Percentiles rank a stretch among this genome's conserved stretches.
These are phyloP conservation scores for Panzeria rudis DNA, from an alignment of 2,888 invertebrate species.

Conservation along the genomic window DNA sequence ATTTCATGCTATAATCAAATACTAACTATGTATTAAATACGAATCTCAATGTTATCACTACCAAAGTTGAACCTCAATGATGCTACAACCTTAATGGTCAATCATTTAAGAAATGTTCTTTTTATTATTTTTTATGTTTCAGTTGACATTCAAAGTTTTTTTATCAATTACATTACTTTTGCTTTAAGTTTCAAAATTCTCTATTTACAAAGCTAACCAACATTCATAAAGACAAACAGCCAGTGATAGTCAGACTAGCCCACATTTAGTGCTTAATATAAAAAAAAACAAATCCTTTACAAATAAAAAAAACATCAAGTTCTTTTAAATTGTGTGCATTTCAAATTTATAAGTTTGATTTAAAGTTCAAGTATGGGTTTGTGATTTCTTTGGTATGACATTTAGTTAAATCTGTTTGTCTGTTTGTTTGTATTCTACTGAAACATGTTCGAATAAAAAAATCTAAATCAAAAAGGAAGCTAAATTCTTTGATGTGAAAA, in stretches of 20 bases:
- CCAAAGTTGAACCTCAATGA: no score
- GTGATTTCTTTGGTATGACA: slow-evolving; percentile 17
- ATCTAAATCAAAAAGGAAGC: slow-evolving; percentile 24
- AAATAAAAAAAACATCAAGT: not conserved
- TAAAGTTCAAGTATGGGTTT: not conserved
- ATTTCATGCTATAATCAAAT: no score
- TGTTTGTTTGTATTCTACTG: slow-evolving; percentile 1
- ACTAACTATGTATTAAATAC: no score
- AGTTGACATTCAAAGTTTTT: no score
- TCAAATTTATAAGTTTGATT: not conserved
- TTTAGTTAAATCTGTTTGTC: slow-evolving; percentile 31
- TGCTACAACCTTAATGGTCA: no score
- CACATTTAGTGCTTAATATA: not conserved
- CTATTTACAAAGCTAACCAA: no score
- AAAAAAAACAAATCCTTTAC: not conserved
- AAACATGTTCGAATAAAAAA: not conserved
- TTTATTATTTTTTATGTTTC: no score
- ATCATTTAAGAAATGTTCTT: no score
- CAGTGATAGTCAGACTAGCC: not conserved
- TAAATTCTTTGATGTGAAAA: not conserved
- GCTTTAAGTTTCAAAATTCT: no score
- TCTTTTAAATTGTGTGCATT: not conserved
- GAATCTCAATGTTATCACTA: no score
- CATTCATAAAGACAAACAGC: not conserved
- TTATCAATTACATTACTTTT: no score